These are phyloP conservation scores for Amiota communis DNA, from an alignment of 2,888 invertebrate species.

Conservation along the genomic window DNA sequence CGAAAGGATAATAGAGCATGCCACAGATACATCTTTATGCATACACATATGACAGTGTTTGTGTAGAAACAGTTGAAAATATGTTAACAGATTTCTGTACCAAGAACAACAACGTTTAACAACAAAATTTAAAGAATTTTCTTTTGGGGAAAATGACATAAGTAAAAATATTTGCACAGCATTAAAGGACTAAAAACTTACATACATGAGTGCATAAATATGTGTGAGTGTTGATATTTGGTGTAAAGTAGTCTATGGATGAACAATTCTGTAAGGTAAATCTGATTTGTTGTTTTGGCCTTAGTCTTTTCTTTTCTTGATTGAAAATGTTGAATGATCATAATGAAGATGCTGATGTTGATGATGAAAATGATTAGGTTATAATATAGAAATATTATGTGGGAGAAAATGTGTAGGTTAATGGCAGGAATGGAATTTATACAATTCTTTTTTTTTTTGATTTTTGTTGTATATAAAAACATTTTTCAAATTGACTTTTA, in stretches of 20 bases:
- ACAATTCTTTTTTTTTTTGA: conserved; percentile 18
- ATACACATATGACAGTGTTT: too few species aligned
- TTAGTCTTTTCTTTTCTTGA: neutral
- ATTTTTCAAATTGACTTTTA: too few species aligned
- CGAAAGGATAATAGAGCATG: too few species aligned
- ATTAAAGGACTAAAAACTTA: neutral
- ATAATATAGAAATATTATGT: neutral
- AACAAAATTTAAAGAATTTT: conserved; percentile 51
- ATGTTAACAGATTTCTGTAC: conserved; percentile 53
- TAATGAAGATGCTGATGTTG: neutral
- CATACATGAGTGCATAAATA: neutral
- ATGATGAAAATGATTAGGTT: neutral
- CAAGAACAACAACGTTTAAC: conserved; percentile 30
- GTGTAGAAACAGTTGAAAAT: neutral
- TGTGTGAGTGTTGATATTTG: neutral
- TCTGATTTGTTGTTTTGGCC: neutral
- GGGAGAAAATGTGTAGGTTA: neutral
- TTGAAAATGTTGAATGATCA: neutral
- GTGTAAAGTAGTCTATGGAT: neutral
- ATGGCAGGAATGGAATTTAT: neutral
- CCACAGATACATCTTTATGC: too few species aligned
- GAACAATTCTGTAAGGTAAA: neutral
- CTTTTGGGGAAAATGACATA: conserved; percentile 59
- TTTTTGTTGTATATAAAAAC: neutral
- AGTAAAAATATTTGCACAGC: conserved; percentile 58